Base-by-base conservation (phyloP, 1,140 invertebrate genomes). In the Vanessa atalanta region DNA sequence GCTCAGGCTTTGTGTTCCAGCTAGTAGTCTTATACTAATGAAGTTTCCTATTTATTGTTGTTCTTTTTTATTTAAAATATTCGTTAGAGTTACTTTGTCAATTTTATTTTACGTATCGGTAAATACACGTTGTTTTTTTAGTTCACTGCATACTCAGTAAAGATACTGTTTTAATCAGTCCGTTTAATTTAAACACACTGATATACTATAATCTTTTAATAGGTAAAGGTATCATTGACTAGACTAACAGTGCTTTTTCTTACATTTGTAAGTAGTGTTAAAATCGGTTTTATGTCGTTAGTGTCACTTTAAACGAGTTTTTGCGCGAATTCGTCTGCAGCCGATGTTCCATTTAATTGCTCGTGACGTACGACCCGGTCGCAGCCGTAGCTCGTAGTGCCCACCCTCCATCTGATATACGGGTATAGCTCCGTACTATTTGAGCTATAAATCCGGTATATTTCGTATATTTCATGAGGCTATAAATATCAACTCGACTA, bases 1-100 rank as follows among this genome's bases (percentile, higher is more conserved):
- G 53, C 60, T 37, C 50, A 48, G 73, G 67, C 73, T 75, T 75
- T 75, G 73, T 74, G 61, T 64, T 50, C 16, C 57, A 50, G n/a
- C 48, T 16, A 57, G 53, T 69, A 61, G 67, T 61, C 68, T 70
- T 50, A 57, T 70, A 70, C 61, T 75, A 75, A 75, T 70, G 73
- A 75, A 75, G 67, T 70, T 75, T 69, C 53, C 73, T 70, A 65
- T 75, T 74, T 74, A 70, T 74, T 70, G 55, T 67, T 65, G 66
- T 47, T 66, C 65, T 73, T 73, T 73, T 69, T 43, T 43, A 43
- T 43, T 43, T 9, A 43, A 43, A 43, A 43, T 43, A 43, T 43
- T 43, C 26, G 63, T 68, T 73, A 57, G 12, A 31, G 47, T 53
- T 53, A 67, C 8, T 12, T 37, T 55, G 11, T 8, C 15, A 3